These are phyloP conservation scores for Branchinecta sandiegonensis DNA, from an alignment of 2,888 invertebrate species.

Conservation along the genomic window DNA sequence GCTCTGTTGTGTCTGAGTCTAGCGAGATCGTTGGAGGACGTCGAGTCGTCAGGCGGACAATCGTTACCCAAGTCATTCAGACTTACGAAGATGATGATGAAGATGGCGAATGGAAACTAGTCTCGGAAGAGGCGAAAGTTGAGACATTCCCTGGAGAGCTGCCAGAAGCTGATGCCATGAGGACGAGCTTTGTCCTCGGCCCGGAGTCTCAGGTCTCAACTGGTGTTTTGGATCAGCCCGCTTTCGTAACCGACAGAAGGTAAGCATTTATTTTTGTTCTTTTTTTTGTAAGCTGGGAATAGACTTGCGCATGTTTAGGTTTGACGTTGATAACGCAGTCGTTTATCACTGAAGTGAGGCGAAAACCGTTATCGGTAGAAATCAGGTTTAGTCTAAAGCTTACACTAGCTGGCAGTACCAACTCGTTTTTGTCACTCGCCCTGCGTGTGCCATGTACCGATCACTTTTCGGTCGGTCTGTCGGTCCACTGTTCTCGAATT, in stretches of 20 bases:
- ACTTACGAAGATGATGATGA: slow-evolving; percentile 3
- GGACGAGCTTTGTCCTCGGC: not conserved
- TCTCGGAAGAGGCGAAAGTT: slow-evolving; percentile 12
- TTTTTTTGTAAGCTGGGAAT: not conserved
- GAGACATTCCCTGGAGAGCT: not conserved
- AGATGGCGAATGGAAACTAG: not conserved
- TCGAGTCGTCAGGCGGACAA: slow-evolving; percentile 5
- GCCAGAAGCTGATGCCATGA: not conserved
- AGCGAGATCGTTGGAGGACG: not conserved
- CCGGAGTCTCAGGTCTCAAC: not conserved
- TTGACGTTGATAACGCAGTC: too few species aligned
- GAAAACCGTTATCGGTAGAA: too few species aligned
- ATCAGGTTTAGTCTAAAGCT: too few species aligned
- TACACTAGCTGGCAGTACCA: too few species aligned
- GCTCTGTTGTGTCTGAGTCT: not conserved
- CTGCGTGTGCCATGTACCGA: too few species aligned
- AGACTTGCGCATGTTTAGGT: too few species aligned
- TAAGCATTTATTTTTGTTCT: not conserved
- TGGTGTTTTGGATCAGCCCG: not conserved
- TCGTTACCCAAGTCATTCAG: not conserved
- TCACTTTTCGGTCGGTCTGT: too few species aligned
- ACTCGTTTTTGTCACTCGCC: too few species aligned
- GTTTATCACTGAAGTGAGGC: too few species aligned
- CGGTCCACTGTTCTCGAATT: too few species aligned
- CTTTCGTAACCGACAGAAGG: not conserved